Conservation (phyloP, 1,140 invertebrate species). For the Galendromus occidentalis region DNA sequence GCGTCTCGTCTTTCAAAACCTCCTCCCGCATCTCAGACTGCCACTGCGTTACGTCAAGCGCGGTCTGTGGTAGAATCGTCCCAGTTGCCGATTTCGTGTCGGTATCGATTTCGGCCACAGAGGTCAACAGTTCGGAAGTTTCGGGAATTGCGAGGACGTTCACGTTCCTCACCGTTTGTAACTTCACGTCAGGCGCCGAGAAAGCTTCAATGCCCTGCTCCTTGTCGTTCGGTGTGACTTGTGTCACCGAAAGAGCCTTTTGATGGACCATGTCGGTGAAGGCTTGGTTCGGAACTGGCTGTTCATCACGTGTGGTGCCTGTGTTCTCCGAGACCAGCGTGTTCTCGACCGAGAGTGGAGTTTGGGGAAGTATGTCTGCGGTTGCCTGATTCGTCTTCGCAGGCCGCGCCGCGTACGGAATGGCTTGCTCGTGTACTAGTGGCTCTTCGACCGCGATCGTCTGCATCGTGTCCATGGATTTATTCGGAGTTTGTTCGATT, state of each 20-base stretch:
- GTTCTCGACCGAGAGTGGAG: neutral
- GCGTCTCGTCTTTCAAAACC: neutral
- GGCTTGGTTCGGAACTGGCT: neutral
- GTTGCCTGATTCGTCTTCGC: neutral
- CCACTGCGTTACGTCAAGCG: neutral
- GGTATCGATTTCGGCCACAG: neutral
- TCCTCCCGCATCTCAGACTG: neutral
- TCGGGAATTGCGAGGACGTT: neutral
- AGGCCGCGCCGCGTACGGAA: neutral
- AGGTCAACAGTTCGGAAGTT: neutral
- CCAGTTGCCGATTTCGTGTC: neutral
- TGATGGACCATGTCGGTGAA: neutral
- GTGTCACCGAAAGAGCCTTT: neutral
- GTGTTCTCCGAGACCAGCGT: neutral
- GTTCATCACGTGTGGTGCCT: neutral
- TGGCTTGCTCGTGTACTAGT: neutral
- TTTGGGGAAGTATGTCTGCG: neutral
- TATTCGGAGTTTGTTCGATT: neutral
- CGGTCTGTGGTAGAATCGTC: neutral
- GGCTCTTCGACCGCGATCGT: neutral
- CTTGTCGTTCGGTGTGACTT: neutral
- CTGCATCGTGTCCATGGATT: neutral
- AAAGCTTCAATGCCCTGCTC: neutral
- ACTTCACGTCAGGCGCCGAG: neutral
- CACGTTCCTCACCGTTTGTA: neutral